These are phyloP conservation scores for Rhadinocentrus ornatus DNA, from an alignment of 2,797 vertebrate genomes.

Conservation along the genomic window DNA sequence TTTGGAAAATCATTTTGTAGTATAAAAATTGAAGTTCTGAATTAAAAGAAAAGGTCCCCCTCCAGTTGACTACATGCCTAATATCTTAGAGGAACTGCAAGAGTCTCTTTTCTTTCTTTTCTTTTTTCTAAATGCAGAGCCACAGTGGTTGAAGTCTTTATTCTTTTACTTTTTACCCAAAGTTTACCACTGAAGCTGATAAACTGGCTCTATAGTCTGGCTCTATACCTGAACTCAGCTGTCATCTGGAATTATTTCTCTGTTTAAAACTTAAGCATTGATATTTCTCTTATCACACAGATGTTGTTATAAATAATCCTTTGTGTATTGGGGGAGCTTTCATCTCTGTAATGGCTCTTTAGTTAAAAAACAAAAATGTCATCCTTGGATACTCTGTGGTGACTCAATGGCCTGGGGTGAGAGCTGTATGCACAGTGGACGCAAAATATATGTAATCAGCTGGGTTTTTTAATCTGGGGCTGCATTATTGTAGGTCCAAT, in stretches of 20 bases:
- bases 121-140: not conserved
- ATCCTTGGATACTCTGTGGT: conserved; percentile 26
- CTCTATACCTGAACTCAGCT: conserved; percentile 44
- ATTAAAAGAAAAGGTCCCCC: conserved; percentile 10
- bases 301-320: conserved; percentile 43
- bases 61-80: not conserved
- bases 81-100: not conserved
- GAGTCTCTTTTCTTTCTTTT: not conserved
- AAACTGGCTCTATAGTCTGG: too few relatives aligned
- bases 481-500: not conserved
- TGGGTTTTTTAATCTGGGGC: not conserved
- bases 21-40: not conserved
- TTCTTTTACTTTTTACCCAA: not conserved
- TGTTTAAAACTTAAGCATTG: conserved; percentile 16
- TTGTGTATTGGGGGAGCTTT: conserved; percentile 36
- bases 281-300: conserved; percentile 18
- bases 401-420: conserved; percentile 45
- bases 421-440: conserved; percentile 23
- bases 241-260: conserved; percentile 51
- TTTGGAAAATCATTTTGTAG: not conserved
- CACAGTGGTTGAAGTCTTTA: not conserved
- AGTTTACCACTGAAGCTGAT: too few relatives aligned
- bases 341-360: conserved; percentile 45
- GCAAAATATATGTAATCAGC: conserved; percentile 21
- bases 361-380: conserved; percentile 60